A percentile compares a stretch with the other conserved stretches of the same genome.
Conservation (phyloP, 2,797 vertebrate species). For the Euphonia xanthogaster region DNA sequence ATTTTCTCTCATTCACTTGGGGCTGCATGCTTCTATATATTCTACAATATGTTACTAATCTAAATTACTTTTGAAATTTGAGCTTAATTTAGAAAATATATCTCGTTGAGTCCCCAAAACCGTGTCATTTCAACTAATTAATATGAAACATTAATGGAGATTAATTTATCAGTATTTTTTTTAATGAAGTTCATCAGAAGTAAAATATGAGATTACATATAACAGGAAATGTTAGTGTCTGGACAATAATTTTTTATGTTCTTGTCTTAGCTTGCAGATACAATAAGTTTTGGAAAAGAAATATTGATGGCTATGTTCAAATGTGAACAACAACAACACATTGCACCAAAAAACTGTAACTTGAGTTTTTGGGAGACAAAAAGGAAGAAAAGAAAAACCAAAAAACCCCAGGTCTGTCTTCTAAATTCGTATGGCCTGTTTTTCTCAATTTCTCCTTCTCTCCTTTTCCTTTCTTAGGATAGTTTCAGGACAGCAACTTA, state of each 20-base stretch:
- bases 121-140: neutral
- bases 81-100: neutral
- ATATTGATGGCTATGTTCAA: neutral
- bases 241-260: neutral
- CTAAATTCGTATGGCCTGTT: fast-evolving
- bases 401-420: neutral
- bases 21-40: neutral
- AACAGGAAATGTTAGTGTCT: neutral
- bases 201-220: neutral
- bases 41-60: neutral
- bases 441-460: neutral
- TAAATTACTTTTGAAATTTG: neutral
- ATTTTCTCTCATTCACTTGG: neutral
- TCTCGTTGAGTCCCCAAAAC: neutral
- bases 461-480: neutral
- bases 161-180: neutral
- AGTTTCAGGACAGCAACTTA: neutral
- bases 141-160: neutral
- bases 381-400: neutral
- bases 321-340: neutral
- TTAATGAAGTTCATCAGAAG: neutral
- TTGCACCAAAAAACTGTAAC: neutral
- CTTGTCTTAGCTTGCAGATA: neutral
- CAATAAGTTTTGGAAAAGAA: neutral
- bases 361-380: neutral